phyloP scores from a whole-genome alignment of 2,113 vertebrate species.

The Mustela lutreola region DNA sequence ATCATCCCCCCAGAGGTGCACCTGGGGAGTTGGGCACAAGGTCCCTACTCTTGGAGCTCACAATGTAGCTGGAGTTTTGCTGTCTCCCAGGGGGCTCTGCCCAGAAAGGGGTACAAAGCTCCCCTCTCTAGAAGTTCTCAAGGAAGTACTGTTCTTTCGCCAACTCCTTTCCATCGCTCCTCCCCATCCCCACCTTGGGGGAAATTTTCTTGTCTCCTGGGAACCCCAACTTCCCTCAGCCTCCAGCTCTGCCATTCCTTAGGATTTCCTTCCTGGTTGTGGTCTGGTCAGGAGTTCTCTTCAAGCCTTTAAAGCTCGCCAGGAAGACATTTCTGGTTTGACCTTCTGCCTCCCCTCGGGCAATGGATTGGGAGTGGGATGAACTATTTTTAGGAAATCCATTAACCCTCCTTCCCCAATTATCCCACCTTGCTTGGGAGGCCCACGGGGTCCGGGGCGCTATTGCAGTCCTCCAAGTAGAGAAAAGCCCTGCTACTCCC shows the following conservation, averaged over 20 bases:
- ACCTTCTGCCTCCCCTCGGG: neutral
- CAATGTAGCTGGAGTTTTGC: neutral
- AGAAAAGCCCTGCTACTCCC: neutral
- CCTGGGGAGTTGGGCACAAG: neutral
- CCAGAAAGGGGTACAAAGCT: neutral
- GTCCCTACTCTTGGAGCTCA: neutral
- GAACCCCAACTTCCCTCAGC: neutral
- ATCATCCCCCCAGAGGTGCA: too few relatives aligned
- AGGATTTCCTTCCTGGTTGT: neutral
- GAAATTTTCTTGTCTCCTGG: neutral
- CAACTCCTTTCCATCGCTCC: accelerated
- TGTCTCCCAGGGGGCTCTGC: neutral
- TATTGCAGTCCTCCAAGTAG: neutral
- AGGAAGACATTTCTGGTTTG: neutral
- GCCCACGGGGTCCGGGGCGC: accelerated
- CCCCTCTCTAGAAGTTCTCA: too few relatives aligned
- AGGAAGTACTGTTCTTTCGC: neutral
- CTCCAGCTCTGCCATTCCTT: neutral
- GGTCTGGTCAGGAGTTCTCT: neutral
- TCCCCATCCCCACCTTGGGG: neutral
- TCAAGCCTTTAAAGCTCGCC: neutral
- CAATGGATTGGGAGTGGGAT: neutral
- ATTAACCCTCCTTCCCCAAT: accelerated
- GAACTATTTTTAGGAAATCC: too few relatives aligned
- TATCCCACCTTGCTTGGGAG: neutral